Base-by-base conservation (phyloP, 2,888 invertebrate genomes). In the Caenorhabditis sp. region DNA sequence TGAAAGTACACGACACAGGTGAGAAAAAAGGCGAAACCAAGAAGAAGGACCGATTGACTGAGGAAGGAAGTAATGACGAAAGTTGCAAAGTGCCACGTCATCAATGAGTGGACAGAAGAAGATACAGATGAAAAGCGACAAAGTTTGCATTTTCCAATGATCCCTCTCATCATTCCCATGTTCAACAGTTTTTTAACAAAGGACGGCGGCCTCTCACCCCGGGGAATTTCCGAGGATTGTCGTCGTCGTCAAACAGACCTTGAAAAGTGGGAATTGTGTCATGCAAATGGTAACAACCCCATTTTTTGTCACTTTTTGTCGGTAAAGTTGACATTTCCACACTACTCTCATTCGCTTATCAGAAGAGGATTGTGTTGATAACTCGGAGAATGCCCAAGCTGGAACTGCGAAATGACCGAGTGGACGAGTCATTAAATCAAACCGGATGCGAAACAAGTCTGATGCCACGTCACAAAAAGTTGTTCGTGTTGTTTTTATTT, bases 241-340 rank as follows among this genome's bases (percentile, higher is more conserved):
- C 47, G 47, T n/a, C n/a, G 51, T 51, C 32, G 55, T 55, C 55
- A 55, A 55, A 55, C 28, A 55, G 55, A 55, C 55, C 55, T 55
- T 55, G 47, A 47, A 47, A 47, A 47, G 47, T 47, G 18, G 47
- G 18, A 47, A 47, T 47, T 47, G 47, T 47, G 47, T 47, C 47
- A 47, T 47, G 47, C 47, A 47, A 47, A 47, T 47, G 47, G 47
- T 47, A 47, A 47, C 47, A 47, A 47, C 18, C 18, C 32, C 5
- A 6, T 32, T 32, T 32, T 9, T 32, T 32, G 32, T 32, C 32
- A 32, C 32, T 40, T 40, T 47, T 47, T 18, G 47, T 47, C 18
- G 18, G 4, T 11, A 3, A 18, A 47, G n/a, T 47, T 18, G 47
- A n/a, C 47, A 47, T 47, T 47, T 47, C n/a, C 47, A 47, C 47